Percentiles rank a stretch among this genome's conserved stretches.
These are phyloP conservation scores for Caenorhabditis macrosperma DNA, from an alignment of 2,888 invertebrate species.

Conservation along the genomic window DNA sequence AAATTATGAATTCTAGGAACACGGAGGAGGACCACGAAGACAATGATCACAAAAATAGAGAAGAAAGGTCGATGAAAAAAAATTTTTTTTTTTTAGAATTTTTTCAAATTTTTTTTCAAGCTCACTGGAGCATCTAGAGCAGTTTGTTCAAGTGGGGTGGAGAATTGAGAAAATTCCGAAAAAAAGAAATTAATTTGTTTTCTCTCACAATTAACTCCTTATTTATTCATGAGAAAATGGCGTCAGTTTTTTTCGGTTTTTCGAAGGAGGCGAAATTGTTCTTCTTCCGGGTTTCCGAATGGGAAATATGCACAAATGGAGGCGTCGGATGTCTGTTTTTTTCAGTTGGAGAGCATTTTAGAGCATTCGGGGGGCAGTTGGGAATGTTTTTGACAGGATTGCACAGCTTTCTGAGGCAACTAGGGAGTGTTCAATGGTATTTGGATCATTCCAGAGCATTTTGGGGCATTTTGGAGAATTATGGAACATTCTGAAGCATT, in stretches of 20 bases:
- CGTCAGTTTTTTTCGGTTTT: not conserved
- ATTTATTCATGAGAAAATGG: not conserved
- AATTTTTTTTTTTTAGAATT: no score
- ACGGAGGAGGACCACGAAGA: not conserved
- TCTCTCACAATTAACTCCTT: not conserved
- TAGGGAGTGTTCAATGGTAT: no score
- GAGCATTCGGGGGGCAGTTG: no score
- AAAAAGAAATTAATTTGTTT: not conserved
- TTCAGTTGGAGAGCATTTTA: no score
- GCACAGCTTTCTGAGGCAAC: no score
- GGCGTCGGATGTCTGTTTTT: no score
- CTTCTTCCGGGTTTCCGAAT: not conserved
- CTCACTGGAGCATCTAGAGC: not conserved
- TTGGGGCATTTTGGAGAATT: no score
- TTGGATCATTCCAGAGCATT: no score
- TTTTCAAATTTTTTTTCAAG: not conserved
- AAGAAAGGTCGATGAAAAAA: no score
- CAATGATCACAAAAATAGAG: not conserved
- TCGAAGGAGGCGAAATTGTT: not conserved
- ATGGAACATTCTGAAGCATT: no score
- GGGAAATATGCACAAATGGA: not conserved
- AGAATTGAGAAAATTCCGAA: not conserved
- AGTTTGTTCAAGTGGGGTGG: slow-evolving; percentile 2
- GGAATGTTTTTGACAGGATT: no score
- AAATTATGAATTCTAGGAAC: not conserved